A percentile compares a stretch with the other conserved stretches of the same genome.
Conservation (phyloP, 2,797 vertebrate species). For the Leucoraja ocellata region DNA sequence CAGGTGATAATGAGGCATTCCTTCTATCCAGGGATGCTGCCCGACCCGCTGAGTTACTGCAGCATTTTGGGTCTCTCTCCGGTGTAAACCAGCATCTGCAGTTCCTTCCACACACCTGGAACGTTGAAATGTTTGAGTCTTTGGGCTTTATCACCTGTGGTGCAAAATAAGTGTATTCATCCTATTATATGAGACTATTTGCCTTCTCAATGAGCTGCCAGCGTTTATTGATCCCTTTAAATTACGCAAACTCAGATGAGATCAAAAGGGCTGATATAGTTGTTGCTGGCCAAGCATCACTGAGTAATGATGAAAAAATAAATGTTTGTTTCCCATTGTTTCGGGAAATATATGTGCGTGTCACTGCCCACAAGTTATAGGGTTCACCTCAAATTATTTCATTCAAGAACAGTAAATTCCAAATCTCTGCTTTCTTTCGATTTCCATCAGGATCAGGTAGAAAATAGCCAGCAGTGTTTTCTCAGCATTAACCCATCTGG, state of each 20-base stretch:
- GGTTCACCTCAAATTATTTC: not conserved
- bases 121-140: not conserved
- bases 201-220: not conserved
- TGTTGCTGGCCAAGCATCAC: too few relatives aligned
- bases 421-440: not conserved
- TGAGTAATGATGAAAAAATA: not conserved
- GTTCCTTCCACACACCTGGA: not conserved
- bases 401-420: not conserved
- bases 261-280: not conserved
- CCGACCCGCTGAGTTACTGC: too few relatives aligned
- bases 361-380: not conserved
- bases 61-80: too few relatives aligned
- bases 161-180: not conserved
- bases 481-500: not conserved
- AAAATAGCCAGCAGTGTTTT: not conserved
- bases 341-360: not conserved
- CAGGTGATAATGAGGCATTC: too few relatives aligned
- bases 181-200: not conserved
- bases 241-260: not conserved
- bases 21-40: too few relatives aligned
- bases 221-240: conserved; percentile 3
- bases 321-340: not conserved
- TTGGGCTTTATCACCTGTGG: not conserved
- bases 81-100: too few relatives aligned
- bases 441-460: too few relatives aligned